Percentiles rank a stretch among this genome's conserved stretches.
Evolutionary conservation across 2,797 vertebrate species (phyloP).

Genomic region (Delichon dasypus): DNA sequence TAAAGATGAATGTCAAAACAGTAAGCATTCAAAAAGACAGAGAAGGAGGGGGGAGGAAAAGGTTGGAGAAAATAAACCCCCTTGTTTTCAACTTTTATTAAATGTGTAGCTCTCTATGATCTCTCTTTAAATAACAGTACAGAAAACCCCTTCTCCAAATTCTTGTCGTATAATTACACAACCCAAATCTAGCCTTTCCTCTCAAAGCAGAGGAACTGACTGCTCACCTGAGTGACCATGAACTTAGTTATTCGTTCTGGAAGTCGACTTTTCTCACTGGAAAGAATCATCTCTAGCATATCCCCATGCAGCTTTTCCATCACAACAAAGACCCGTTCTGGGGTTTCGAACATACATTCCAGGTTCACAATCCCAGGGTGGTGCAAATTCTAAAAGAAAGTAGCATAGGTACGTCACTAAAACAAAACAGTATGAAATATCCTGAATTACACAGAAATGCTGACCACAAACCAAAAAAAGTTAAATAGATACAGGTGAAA

Average conservation of each 20-base stretch:
- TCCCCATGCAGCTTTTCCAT: slow-evolving; percentile 99
- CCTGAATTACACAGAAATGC: background rate
- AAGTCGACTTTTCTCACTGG: slow-evolving; percentile 95
- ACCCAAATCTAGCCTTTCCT: background rate
- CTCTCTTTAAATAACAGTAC: background rate
- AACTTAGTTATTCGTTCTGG: slow-evolving; percentile 96
- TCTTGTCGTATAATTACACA: background rate
- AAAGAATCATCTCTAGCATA: slow-evolving; percentile 99
- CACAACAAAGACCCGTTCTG: slow-evolving; percentile 95
- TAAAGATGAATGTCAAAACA: too few species aligned
- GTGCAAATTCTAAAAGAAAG: slow-evolving; percentile 88
- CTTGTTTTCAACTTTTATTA: background rate
- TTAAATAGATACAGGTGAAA: background rate
- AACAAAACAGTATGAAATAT: background rate
- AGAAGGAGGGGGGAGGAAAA: too few species aligned
- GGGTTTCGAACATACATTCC: slow-evolving; percentile 99
- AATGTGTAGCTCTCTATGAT: background rate
- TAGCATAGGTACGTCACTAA: background rate
- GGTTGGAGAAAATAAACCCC: too few species aligned
- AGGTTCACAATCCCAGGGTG: slow-evolving; percentile 97
- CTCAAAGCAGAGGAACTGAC: background rate
- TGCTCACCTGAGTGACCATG: slow-evolving; percentile 96
- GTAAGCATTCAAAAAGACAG: too few species aligned
- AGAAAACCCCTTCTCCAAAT: background rate
- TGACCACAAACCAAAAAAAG: background rate